phyloP scores from a whole-genome alignment of 2,888 invertebrate genomes.

The Agrypnus murinus region DNA sequence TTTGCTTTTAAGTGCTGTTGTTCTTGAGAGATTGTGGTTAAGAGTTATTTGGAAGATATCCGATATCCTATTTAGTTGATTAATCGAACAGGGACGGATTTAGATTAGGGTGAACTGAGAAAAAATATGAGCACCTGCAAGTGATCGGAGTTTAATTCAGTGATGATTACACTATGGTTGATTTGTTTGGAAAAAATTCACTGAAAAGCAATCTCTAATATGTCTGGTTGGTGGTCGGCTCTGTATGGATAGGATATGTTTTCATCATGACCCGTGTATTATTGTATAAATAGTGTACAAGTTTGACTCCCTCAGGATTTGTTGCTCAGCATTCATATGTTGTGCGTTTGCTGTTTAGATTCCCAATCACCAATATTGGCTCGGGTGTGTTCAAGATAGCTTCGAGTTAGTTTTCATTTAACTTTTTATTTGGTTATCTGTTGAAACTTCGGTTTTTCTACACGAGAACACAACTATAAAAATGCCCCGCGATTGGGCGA shows the following conservation, averaged over 20 bases:
- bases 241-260: constrained; percentile 9
- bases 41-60: constrained; percentile 4
- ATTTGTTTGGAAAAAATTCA: too few species aligned
- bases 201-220: neutral
- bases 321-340: neutral
- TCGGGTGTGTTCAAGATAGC: too few species aligned
- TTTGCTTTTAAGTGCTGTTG: neutral
- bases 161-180: neutral
- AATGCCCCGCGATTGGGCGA: too few species aligned
- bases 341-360: too few species aligned
- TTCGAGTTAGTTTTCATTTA: too few species aligned
- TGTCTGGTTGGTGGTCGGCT: constrained; percentile 8
- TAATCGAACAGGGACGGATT: neutral
- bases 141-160: too few species aligned
- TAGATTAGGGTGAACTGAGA: neutral
- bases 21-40: neutral
- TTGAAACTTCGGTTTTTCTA: too few species aligned
- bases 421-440: too few species aligned
- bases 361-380: too few species aligned
- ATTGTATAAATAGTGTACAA: neutral
- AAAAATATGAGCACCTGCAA: too few species aligned
- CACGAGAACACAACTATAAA: too few species aligned
- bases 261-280: constrained; percentile 6
- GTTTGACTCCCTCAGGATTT: neutral
- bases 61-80: neutral